Conservation (phyloP, 1,140 invertebrate species). For the Protaetia brevitarsis region DNA sequence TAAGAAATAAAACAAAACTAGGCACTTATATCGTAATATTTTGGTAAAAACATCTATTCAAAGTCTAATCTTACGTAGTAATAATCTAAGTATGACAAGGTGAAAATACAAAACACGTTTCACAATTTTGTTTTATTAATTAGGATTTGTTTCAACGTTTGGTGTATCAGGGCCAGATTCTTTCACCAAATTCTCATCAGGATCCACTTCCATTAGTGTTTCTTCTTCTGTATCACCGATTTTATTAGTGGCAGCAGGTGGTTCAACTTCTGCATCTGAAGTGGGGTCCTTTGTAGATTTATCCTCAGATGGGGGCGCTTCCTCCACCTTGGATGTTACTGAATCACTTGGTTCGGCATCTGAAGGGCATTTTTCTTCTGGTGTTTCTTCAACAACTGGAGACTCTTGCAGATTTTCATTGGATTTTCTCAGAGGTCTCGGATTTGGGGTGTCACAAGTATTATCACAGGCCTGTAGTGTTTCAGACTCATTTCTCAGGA, state of each 20-base stretch:
- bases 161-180: conserved; percentile 11
- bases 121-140: conserved; percentile 9
- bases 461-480: conserved; percentile 26
- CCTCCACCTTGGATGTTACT: background rate
- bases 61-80: conserved; percentile 4
- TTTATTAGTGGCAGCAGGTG: background rate
- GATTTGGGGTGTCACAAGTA: conserved; percentile 29
- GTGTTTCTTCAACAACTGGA: conserved; percentile 32
- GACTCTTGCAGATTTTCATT: conserved; percentile 23
- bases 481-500: conserved; percentile 25
- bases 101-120: conserved; percentile 13
- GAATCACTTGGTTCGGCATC: background rate
- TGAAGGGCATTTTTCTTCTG: background rate
- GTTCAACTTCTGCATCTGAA: background rate
- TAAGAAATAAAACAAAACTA: conserved; percentile 22
- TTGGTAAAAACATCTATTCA: conserved; percentile 21
- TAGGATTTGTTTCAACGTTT: background rate
- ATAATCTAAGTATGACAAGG: conserved; percentile 18
- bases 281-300: background rate
- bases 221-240: background rate
- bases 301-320: background rate
- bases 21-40: conserved; percentile 28
- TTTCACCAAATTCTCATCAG: background rate
- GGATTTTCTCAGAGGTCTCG: conserved; percentile 31
- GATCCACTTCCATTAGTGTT: conserved; percentile 31